These are phyloP conservation scores for Holothuria scabra DNA, from an alignment of 53 echinoderm and acorn worm species.

Conservation along the genomic window DNA sequence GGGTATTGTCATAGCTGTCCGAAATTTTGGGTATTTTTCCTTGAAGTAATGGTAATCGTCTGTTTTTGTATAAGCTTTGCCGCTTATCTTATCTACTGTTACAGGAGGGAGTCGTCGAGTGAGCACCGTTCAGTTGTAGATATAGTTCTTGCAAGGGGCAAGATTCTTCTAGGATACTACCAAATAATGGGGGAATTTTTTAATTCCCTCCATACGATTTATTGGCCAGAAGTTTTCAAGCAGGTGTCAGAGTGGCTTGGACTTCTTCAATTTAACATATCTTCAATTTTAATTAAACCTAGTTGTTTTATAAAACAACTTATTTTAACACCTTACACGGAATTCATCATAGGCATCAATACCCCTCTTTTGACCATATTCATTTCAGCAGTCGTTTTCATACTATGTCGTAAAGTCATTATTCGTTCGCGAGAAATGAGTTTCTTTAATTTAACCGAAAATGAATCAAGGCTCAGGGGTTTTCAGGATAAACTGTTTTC, in stretches of 20 bases:
- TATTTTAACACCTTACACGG: neutral
- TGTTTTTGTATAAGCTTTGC: neutral
- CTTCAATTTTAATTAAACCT: constrained; percentile 10
- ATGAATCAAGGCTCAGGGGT: neutral
- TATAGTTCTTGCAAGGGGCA: constrained; percentile 11
- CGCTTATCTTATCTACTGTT: neutral
- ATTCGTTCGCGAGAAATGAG: too few species aligned
- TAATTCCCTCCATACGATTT: neutral
- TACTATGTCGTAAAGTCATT: too few species aligned
- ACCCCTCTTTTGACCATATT: too few species aligned
- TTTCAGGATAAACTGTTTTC: neutral
- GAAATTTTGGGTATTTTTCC: neutral
- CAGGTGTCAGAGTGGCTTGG: neutral
- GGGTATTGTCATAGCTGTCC: constrained; percentile 12
- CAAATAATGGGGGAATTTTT: constrained; percentile 38
- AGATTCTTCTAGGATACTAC: constrained; percentile 25
- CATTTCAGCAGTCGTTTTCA: too few species aligned
- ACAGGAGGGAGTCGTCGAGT: neutral
- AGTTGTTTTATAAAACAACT: constrained; percentile 1
- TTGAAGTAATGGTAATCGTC: neutral
- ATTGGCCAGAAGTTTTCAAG: constrained; percentile 24
- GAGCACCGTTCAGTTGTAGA: neutral
- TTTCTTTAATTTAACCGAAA: neutral
- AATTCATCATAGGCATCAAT: neutral
- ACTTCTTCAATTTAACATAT: constrained; percentile 3